phyloP scores from a whole-genome alignment of 2,113 vertebrate genomes.

The Mustela lutreola region DNA sequence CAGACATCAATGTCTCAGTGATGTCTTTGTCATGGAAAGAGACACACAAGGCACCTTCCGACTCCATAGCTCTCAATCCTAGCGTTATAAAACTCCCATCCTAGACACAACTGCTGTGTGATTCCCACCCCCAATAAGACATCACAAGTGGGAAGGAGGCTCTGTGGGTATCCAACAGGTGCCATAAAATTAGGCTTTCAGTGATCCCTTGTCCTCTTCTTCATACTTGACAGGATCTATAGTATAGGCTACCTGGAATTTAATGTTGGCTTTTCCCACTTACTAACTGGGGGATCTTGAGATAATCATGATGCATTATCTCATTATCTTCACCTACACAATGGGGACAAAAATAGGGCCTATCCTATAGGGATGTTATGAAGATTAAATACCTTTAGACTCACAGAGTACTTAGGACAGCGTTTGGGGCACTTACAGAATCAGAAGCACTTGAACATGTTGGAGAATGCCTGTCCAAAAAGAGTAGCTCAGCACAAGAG shows the following conservation, averaged over 20 bases:
- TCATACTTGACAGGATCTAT: background rate
- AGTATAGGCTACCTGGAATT: background rate
- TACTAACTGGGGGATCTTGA: background rate
- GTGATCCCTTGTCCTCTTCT: background rate
- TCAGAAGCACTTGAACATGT: background rate
- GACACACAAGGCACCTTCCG: background rate
- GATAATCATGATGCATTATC: background rate
- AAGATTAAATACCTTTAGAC: conserved; percentile 3
- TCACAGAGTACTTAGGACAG: background rate
- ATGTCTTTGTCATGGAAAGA: background rate
- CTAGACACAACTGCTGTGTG: background rate
- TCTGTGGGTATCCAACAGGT: background rate
- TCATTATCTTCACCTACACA: background rate
- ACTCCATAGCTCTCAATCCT: background rate
- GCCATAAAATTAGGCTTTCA: background rate
- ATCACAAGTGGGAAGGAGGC: background rate
- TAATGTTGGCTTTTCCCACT: background rate
- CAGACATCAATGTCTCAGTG: background rate
- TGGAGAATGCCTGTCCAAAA: background rate
- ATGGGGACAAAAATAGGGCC: background rate
- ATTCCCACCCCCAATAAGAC: background rate
- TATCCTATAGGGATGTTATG: background rate
- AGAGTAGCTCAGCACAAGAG: background rate
- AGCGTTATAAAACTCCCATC: background rate
- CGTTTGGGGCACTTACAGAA: background rate